Conservation (phyloP, 2,113 vertebrate genomes). For the Tetrax tetrax region DNA sequence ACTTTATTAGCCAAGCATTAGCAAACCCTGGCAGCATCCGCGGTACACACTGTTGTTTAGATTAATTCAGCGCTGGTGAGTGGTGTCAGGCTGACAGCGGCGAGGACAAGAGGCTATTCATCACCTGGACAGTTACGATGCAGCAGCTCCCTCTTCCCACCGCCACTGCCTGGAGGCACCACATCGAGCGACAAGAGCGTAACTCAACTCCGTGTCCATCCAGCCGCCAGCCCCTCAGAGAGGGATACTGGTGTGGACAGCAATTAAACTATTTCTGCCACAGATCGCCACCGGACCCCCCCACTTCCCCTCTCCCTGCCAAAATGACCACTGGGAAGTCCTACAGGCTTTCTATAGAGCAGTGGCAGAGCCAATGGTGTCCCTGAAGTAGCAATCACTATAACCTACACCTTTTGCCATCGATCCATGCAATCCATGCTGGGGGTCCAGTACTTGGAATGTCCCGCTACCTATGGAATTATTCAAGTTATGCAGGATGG, state of each 20-base stretch:
- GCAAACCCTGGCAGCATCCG: background rate
- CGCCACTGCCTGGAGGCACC: background rate
- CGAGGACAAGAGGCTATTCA: background rate
- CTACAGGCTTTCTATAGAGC: background rate
- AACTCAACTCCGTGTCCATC: background rate
- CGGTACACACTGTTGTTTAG: background rate
- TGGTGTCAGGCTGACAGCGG: constrained; percentile 11
- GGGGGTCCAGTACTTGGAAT: background rate
- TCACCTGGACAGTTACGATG: background rate
- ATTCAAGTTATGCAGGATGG: fast-evolving
- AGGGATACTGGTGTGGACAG: background rate
- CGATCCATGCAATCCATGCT: background rate
- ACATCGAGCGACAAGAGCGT: background rate
- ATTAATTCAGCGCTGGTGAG: constrained; percentile 37
- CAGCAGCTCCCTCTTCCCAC: background rate
- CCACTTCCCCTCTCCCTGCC: too few species aligned
- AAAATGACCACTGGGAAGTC: constrained; percentile 43
- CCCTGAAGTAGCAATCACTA: background rate
- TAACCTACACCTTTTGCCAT: background rate
- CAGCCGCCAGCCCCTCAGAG: background rate
- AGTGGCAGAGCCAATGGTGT: background rate
- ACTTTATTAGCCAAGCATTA: background rate
- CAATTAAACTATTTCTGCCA: background rate
- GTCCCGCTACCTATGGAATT: background rate
- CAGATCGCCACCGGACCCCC: background rate